phyloP scores from a whole-genome alignment of 2,888 invertebrate species.

The Thymelicus lineola region DNA sequence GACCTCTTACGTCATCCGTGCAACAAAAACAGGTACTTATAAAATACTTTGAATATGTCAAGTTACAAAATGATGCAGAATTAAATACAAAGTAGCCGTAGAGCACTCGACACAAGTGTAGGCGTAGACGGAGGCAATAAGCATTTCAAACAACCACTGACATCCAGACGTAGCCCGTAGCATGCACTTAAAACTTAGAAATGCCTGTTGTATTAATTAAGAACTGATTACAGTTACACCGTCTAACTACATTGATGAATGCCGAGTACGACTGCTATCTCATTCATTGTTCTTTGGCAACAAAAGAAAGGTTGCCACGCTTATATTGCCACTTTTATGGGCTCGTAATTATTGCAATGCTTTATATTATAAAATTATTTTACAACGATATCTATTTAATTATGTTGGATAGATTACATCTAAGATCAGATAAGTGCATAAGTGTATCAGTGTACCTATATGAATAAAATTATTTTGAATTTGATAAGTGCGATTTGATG shows the following conservation, averaged over 20 bases:
- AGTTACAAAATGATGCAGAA: constrained; percentile 16
- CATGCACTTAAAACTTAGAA: constrained; percentile 23
- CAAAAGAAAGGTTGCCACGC: neutral
- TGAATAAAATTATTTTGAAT: no score
- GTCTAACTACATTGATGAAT: neutral
- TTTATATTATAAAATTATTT: no score
- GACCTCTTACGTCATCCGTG: neutral
- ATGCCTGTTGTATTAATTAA: constrained; percentile 34
- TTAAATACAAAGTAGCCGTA: constrained; percentile 17
- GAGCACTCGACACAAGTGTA: constrained; percentile 30
- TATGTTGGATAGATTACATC: no score
- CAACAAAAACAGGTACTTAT: neutral
- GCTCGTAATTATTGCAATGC: no score
- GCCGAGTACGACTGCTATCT: neutral
- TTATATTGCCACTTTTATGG: neutral
- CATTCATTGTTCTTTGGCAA: constrained; percentile 4
- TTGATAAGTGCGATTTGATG: no score
- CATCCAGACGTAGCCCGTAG: constrained; percentile 27
- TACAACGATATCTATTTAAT: no score
- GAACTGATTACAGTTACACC: constrained; percentile 23
- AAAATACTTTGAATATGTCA: neutral
- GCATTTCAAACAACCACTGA: constrained; percentile 34
- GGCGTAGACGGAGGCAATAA: constrained; percentile 30
- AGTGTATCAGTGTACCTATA: no score
- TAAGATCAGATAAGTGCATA: no score